Conservation (phyloP, 2,113 vertebrate species). For the Rhinolophus ferrumequinum region DNA sequence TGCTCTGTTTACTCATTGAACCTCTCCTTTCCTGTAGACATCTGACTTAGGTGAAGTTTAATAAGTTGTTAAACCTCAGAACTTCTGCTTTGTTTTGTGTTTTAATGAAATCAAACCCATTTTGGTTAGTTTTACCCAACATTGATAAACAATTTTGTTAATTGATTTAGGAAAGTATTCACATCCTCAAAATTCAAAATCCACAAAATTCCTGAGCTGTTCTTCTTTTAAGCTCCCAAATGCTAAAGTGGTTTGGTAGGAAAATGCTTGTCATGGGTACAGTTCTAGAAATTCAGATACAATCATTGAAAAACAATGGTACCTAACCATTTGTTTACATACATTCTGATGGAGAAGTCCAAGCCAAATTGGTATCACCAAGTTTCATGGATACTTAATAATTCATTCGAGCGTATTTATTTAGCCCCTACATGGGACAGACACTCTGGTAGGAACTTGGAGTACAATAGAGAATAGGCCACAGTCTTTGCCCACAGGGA, state of each 20-base stretch:
- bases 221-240: neutral
- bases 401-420: neutral
- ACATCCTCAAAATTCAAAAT: neutral
- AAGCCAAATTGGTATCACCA: neutral
- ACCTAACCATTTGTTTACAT: neutral
- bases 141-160: neutral
- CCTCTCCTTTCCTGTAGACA: neutral
- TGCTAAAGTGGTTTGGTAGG: neutral
- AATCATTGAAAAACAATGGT: neutral
- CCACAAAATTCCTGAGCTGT: neutral
- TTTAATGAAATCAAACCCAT: neutral
- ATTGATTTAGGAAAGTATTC: slow-evolving; percentile 3
- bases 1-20: slow-evolving; percentile 22
- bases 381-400: neutral
- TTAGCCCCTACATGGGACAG: neutral
- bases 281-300: slow-evolving; percentile 1
- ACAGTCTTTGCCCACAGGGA: neutral
- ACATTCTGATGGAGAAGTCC: neutral
- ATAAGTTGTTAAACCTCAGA: neutral
- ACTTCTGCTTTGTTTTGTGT: neutral
- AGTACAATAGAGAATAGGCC: neutral
- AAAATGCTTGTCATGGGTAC: neutral
- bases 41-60: slow-evolving; percentile 3
- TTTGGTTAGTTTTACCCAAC: neutral
- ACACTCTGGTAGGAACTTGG: neutral